Evolutionary conservation across 2,797 vertebrate genomes (phyloP).

Genomic region (Silurus aristotelis): DNA sequence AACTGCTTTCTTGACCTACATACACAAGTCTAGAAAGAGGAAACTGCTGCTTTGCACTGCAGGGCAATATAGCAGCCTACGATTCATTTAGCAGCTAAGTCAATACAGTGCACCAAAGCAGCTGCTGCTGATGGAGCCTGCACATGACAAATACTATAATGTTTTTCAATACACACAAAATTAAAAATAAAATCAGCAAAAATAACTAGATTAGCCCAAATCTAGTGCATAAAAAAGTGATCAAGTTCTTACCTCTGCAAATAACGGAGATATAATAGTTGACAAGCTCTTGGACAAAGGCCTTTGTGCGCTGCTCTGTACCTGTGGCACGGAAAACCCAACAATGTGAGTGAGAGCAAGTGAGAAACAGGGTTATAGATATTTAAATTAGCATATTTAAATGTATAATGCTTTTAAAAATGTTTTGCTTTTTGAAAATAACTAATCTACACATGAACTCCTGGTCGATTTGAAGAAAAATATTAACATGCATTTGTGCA

Average conservation of each 20-base stretch:
- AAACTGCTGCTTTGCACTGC: neutral
- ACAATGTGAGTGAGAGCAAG: neutral
- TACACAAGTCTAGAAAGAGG: neutral
- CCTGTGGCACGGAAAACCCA: conserved; percentile 64
- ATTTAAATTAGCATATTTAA: neutral
- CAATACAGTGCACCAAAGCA: neutral
- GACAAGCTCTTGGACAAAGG: conserved; percentile 89
- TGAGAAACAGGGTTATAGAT: neutral
- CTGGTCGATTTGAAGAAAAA: neutral
- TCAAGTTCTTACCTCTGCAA: conserved; percentile 85
- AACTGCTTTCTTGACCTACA: conserved; percentile 5
- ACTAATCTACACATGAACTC: too few species aligned
- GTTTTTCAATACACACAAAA: neutral
- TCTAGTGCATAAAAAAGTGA: neutral
- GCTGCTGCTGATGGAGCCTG: neutral
- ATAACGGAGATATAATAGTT: conserved; percentile 89
- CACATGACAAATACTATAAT: neutral
- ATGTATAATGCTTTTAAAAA: too few species aligned
- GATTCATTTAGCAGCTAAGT: neutral
- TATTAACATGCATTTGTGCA: neutral
- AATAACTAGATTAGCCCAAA: neutral
- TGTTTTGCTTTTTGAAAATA: too few species aligned
- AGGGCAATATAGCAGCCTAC: neutral
- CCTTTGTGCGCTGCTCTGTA: conserved; percentile 82
- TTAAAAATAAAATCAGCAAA: neutral